phyloP scores from a whole-genome alignment of 2,113 vertebrate species.

The Sylvia atricapilla region DNA sequence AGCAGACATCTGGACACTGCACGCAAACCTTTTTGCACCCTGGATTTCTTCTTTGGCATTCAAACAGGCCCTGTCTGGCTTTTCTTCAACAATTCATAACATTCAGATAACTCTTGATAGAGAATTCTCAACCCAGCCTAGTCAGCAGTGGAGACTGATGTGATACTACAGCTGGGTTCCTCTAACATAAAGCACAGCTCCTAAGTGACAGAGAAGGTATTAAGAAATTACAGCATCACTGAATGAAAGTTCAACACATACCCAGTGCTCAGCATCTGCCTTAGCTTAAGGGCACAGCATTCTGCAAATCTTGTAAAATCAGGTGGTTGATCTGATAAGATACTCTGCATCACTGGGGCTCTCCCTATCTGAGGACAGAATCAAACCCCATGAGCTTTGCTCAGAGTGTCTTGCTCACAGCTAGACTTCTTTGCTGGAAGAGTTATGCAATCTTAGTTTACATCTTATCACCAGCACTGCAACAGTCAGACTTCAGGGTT shows the following conservation, averaged over 20 bases:
- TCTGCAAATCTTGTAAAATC: conserved; percentile 64
- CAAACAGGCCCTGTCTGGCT: background rate
- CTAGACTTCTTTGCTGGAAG: conserved; percentile 7
- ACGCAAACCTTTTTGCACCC: background rate
- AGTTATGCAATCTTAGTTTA: conserved; percentile 31
- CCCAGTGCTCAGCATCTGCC: background rate
- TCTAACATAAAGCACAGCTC: background rate
- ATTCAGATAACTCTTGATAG: background rate
- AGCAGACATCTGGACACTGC: background rate
- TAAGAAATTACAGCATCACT: background rate
- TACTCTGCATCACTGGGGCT: background rate
- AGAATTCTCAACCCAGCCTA: background rate
- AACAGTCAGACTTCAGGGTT: conserved; percentile 34
- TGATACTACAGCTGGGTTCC: background rate
- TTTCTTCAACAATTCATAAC: background rate
- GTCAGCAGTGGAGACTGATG: background rate
- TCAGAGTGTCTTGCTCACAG: background rate
- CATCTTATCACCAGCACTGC: conserved; percentile 27
- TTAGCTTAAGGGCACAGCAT: conserved; percentile 19
- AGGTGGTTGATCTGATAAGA: conserved; percentile 53
- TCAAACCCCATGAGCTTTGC: conserved; percentile 29
- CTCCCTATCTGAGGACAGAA: conserved; percentile 44
- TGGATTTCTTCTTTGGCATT: background rate
- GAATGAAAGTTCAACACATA: background rate
- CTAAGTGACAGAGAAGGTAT: background rate